Conservation (phyloP, 2,113 vertebrate species). For the Podiceps cristatus region DNA sequence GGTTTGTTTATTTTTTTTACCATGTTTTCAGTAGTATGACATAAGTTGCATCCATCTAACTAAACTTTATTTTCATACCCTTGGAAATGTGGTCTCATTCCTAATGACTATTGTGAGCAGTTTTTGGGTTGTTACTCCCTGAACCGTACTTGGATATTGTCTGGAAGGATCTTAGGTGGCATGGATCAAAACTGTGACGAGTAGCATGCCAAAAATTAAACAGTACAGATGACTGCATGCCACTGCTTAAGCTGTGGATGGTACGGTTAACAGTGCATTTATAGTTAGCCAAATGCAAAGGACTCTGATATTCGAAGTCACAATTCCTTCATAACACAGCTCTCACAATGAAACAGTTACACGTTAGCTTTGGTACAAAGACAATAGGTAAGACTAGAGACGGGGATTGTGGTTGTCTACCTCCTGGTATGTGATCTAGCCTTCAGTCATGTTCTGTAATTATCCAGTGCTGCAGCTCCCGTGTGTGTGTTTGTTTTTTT, state of each 20-base stretch:
- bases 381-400: not conserved
- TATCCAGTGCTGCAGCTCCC: not conserved
- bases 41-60: not conserved
- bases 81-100: not conserved
- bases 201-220: not conserved
- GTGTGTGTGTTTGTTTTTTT: not conserved
- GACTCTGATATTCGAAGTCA: not conserved
- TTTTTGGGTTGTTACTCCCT: not conserved
- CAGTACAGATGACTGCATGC: not conserved
- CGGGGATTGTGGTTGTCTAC: not conserved
- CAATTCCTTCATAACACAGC: not conserved
- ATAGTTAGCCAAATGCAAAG: not conserved
- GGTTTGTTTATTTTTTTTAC: accelerated
- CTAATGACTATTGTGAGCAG: not conserved
- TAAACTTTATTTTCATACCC: not conserved
- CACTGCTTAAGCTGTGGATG: not conserved
- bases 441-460: not conserved
- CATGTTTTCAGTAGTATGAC: not conserved
- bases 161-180: not conserved
- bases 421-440: not conserved
- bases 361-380: not conserved
- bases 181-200: not conserved
- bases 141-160: not conserved
- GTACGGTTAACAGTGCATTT: not conserved
- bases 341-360: not conserved